These are phyloP conservation scores for Alosa alosa DNA, from an alignment of 2,113 vertebrate species.

Conservation along the genomic window DNA sequence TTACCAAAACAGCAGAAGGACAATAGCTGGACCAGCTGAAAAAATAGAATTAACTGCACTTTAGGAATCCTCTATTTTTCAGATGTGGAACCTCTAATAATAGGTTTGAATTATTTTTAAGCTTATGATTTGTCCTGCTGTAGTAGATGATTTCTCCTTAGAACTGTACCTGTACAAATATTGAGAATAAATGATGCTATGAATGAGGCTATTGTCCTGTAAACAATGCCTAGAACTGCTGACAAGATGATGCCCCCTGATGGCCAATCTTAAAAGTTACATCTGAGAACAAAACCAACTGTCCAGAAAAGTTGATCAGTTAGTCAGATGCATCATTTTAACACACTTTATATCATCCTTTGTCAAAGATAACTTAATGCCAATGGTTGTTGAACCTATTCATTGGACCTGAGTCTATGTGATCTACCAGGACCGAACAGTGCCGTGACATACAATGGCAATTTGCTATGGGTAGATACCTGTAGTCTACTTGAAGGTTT, in stretches of 20 bases:
- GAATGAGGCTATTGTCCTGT: neutral
- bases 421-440: neutral
- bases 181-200: neutral
- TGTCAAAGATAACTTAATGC: neutral
- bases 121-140: neutral
- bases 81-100: neutral
- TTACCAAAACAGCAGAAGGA: neutral
- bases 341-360: neutral
- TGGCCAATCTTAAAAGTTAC: neutral
- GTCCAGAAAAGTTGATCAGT: neutral
- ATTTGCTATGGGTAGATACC: neutral
- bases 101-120: neutral
- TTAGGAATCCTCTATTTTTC: slow-evolving; percentile 14
- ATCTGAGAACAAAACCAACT: neutral
- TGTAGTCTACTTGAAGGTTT: slow-evolving; percentile 7
- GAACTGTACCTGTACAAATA: neutral
- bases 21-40: neutral
- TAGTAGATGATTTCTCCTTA: neutral
- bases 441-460: neutral
- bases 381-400: neutral
- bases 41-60: slow-evolving; percentile 12
- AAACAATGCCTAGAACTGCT: too few relatives aligned
- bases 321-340: neutral
- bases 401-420: neutral
- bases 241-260: neutral